Evolutionary conservation across 1,140 invertebrate genomes (phyloP).

Genomic region (Drosophila pandora): DNA sequence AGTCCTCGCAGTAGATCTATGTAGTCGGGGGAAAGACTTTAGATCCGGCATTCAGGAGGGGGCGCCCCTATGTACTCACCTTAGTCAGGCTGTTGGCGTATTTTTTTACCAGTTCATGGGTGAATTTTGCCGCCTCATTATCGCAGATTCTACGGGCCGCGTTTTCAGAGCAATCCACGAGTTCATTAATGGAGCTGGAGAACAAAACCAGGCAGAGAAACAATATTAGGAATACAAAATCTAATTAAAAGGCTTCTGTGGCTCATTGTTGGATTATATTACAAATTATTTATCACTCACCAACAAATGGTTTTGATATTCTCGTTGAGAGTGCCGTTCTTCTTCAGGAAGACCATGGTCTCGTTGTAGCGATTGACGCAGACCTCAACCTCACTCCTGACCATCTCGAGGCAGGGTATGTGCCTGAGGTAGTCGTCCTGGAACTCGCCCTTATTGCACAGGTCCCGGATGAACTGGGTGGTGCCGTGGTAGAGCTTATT

Average conservation of each 20-base stretch:
- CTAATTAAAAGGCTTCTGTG: background rate
- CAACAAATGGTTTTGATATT: slow-evolving; percentile 87
- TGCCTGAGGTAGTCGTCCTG: slow-evolving; percentile 90
- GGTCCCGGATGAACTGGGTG: slow-evolving; percentile 88
- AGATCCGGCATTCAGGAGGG: background rate
- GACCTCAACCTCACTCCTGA: slow-evolving; percentile 87
- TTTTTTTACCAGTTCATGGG: slow-evolving; percentile 88
- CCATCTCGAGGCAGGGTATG: slow-evolving; percentile 88
- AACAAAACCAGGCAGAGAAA: slow-evolving; percentile 63
- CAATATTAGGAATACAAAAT: background rate
- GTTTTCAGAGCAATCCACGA: slow-evolving; percentile 88
- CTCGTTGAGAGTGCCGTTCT: slow-evolving; percentile 85
- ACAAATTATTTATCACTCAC: slow-evolving; percentile 71
- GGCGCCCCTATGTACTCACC: slow-evolving; percentile 83
- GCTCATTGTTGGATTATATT: background rate
- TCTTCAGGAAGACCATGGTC: slow-evolving; percentile 85
- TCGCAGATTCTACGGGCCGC: slow-evolving; percentile 88
- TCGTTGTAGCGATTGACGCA: slow-evolving; percentile 88
- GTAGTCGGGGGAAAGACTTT: background rate
- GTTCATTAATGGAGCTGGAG: slow-evolving; percentile 90
- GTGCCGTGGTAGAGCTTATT: slow-evolving; percentile 90
- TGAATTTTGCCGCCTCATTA: slow-evolving; percentile 89
- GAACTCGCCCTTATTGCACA: slow-evolving; percentile 90
- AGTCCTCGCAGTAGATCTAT: slow-evolving; percentile 77
- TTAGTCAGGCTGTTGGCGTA: slow-evolving; percentile 89